These are phyloP conservation scores for Notodonta ziczac DNA, from an alignment of 2,888 invertebrate species.

Conservation along the genomic window DNA sequence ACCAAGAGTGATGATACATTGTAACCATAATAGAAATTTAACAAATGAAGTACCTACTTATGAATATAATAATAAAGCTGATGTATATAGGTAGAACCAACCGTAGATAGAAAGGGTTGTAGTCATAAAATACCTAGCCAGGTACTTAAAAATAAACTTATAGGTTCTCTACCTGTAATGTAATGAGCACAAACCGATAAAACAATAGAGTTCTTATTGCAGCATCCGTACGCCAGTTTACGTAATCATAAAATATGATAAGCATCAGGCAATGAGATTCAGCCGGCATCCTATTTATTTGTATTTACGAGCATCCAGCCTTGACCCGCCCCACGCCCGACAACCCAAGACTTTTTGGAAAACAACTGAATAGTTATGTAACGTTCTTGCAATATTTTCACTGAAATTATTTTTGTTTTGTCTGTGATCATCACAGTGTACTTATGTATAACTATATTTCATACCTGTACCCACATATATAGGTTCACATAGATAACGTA, in stretches of 20 bases:
- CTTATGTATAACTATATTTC: neutral
- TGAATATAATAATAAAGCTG: too few species aligned
- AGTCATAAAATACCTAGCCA: too few species aligned
- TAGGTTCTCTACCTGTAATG: neutral
- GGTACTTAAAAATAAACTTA: neutral
- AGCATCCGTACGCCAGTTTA: slow-evolving; percentile 68
- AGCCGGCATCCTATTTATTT: slow-evolving; percentile 74
- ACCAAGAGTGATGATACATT: too few species aligned
- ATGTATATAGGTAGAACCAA: too few species aligned
- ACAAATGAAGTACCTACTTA: too few species aligned
- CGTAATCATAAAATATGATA: slow-evolving; percentile 78
- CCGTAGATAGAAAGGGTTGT: too few species aligned
- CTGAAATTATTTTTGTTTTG: neutral
- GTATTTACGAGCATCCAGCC: slow-evolving; percentile 75
- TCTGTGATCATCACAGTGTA: neutral
- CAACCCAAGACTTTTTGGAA: slow-evolving; percentile 49
- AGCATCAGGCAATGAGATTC: slow-evolving; percentile 74
- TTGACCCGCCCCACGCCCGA: slow-evolving; percentile 59
- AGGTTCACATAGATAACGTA: too few species aligned
- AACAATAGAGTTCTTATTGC: slow-evolving; percentile 62
- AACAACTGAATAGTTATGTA: slow-evolving; percentile 43
- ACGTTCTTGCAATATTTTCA: slow-evolving; percentile 12
- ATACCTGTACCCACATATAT: too few species aligned
- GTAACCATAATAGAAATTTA: too few species aligned
- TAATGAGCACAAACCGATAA: slow-evolving; percentile 39